Evolutionary conservation across 2,888 invertebrate species (phyloP), one percentile per base, ranked within the genome.

Genomic region (Aphelenchoides bicaudatus): DNA sequence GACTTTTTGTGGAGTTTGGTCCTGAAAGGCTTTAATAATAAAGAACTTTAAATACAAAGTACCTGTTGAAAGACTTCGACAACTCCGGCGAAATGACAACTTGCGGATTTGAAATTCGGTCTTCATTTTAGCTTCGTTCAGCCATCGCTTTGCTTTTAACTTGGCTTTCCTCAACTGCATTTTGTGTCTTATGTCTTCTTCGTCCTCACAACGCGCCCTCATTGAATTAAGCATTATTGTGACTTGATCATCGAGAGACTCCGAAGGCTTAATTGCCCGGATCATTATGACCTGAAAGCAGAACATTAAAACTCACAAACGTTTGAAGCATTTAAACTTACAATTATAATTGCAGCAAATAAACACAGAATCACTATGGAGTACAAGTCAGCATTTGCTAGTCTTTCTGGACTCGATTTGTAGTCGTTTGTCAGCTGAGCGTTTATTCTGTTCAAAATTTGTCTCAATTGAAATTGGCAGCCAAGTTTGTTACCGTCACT

Each of bases 41-140:
- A 10, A 43, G 6, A 10, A 8, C 6, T 43, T 43, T 8, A 16
- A 16, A 10, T 43, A 43, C 8, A 5, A 30, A 5, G 25, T 10
- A 48, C 31, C 43, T 43, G 43, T 25, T 8, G 43, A 43, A n/a
- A 8, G 10, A 21, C 21, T 43, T 8, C 38, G 16, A 16, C 52
- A 16, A 13, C 19, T 50, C 21, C 47, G 37, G 16, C 52, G 52
- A 28, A 46, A 46, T 2, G 52, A 51, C n/a, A 51, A 39, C 2
- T 51, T 51, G 21, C 52, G 51, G n/a, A 51, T 25, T 29, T 28
- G 49, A 13, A 3, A 27, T 10, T 29, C 28, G 38, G 21, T 37
- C 25, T 51, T 51, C 47, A 37, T 21, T 30, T 51, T 51, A 23
- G 52, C 52, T 34, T 51, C 37, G 21, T 51, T 51, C 52, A 51